Base-by-base conservation (phyloP, 2,888 invertebrate species). In the Apodemia mormo region DNA sequence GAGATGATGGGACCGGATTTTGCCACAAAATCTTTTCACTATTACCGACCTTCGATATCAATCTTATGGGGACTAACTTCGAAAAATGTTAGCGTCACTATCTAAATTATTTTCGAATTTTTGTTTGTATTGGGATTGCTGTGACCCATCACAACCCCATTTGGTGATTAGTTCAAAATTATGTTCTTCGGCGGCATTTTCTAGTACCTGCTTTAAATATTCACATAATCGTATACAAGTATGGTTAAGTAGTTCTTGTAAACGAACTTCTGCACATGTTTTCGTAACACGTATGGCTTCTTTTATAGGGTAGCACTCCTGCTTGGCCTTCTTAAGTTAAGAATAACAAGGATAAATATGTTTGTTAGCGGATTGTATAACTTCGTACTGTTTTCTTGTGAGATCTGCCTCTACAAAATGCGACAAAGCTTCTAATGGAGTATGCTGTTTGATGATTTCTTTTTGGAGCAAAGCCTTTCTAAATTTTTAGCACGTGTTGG, bases 131-230 rank as follows among this genome's bases (percentile, higher is more conserved):
- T 56, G 56, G 8, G 7, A 22, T 29, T 56, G 56, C 37, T 79
- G 77, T 7, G 79, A 80, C 10, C 79, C 79, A 71, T 81, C 81
- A 72, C 78, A 81, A 1, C 56, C 29, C 22, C 56, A 56, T 29
- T 56, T 56, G 9, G 5, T 4, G 4, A 56, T 56, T 56, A 56
- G 8, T 1, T 22, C 8, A 7, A 56, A 29, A 22, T 29, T 56
- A 8, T 29, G n/a, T 56, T 56, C 22, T 56, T 56, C 8, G 8
- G 29, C 6, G 22, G 4, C 4, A 45, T 29, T 67, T 37, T 40
- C n/a, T 40, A 74, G 30, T 5, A 72, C 69, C 8, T n/a, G 4
- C n/a, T n/a, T 22, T 22, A 22, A 22, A 22, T 22, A 22, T 22
- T 56, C 3, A 8, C 56, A 56, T n/a, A 56, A 29, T 8, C 56